Conservation (phyloP, 1,140 invertebrate species). For the Polypedilum pembai region DNA sequence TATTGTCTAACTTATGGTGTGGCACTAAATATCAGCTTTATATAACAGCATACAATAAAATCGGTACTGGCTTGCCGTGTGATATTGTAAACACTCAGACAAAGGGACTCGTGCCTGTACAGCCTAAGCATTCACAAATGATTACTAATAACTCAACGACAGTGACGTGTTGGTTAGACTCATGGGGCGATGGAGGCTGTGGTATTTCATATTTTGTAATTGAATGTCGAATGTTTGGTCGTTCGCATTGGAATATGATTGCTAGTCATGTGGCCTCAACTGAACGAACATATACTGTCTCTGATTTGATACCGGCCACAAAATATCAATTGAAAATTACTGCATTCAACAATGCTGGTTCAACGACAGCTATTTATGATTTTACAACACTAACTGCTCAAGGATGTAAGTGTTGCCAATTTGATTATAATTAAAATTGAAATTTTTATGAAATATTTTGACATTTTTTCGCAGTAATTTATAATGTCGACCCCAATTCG, state of each 20-base stretch:
- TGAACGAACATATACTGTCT: slow-evolving; percentile 68
- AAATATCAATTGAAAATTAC: slow-evolving; percentile 80
- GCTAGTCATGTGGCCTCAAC: slow-evolving; percentile 67
- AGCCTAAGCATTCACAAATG: slow-evolving; percentile 74
- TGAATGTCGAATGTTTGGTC: slow-evolving; percentile 50
- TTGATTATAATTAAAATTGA: slow-evolving; percentile 20
- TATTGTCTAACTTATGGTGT: slow-evolving; percentile 74
- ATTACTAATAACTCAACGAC: slow-evolving; percentile 81
- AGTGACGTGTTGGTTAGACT: slow-evolving; percentile 78
- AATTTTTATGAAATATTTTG: slow-evolving; percentile 1
- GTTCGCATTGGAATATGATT: slow-evolving; percentile 59
- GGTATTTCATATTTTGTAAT: slow-evolving; percentile 81
- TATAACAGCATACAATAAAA: slow-evolving; percentile 80
- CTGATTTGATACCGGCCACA: slow-evolving; percentile 73
- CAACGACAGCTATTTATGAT: slow-evolving; percentile 78
- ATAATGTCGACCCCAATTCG: slow-evolving; percentile 52
- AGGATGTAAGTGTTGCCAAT: slow-evolving; percentile 51
- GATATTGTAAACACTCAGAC: slow-evolving; percentile 77
- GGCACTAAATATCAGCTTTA: slow-evolving; percentile 81
- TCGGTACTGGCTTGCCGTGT: slow-evolving; percentile 78
- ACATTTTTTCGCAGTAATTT: slow-evolving; percentile 39
- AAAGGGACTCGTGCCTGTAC: slow-evolving; percentile 70
- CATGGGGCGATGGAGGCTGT: slow-evolving; percentile 84
- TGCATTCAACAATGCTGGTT: slow-evolving; percentile 87
- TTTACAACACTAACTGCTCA: slow-evolving; percentile 70